phyloP scores from a whole-genome alignment of 1,140 invertebrate genomes.

The Orchestia grillus region DNA sequence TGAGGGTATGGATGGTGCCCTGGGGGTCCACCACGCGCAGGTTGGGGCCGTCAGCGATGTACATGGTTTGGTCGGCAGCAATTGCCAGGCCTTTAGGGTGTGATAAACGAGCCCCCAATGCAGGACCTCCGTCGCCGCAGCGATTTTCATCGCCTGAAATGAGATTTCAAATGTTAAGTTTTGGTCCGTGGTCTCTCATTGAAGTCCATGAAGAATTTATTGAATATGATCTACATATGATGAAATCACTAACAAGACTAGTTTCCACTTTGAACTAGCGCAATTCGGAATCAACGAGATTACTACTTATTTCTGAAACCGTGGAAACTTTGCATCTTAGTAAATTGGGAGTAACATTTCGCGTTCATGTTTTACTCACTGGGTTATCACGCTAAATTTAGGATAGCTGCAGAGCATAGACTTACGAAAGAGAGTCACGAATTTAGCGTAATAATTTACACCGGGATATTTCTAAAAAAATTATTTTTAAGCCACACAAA shows the following conservation, averaged over 20 bases:
- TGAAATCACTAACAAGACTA: neutral
- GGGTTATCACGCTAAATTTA: neutral
- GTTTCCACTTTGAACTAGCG: neutral
- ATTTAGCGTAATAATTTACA: neutral
- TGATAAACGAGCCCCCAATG: constrained; percentile 88
- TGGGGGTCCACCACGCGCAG: constrained; percentile 90
- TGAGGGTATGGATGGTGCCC: constrained; percentile 94
- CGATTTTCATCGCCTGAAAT: constrained; percentile 80
- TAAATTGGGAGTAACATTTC: neutral
- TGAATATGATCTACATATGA: neutral
- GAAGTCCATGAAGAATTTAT: neutral
- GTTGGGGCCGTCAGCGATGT: constrained; percentile 94
- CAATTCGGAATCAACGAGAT: neutral
- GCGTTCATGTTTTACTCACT: neutral
- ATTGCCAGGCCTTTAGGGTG: constrained; percentile 96
- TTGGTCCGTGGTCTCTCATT: neutral
- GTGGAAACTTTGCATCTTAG: neutral
- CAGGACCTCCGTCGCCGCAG: constrained; percentile 94
- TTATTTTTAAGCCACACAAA: neutral
- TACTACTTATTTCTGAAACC: neutral
- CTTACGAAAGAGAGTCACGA: neutral
- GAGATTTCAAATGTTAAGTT: neutral
- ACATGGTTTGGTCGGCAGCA: constrained; percentile 92
- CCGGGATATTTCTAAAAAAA: neutral
- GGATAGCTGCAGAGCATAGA: neutral